Evolutionary conservation across 2,797 vertebrate species (phyloP), one percentile per base, ranked within the genome.

Genomic region (Enteromius treurensis): DNA sequence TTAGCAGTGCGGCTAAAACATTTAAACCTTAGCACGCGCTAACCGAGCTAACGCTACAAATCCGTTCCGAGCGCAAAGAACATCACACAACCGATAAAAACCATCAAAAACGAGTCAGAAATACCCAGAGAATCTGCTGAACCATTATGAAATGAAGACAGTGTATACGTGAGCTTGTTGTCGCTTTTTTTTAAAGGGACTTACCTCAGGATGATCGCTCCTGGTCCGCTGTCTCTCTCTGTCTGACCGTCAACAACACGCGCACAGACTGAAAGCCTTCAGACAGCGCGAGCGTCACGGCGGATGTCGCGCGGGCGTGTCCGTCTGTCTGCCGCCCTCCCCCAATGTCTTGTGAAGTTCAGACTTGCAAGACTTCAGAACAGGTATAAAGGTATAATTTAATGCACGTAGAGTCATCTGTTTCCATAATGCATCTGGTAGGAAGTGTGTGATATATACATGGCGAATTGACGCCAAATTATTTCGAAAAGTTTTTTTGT

Each of bases 221-320:
- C 79, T 80, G 89, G 91, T 91, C 88, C 89, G 21, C 91, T 88
- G 91, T 92, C 92, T 89, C 76, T 85, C 89, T 90, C 91, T 89
- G 90, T 90, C 92, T 89, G 91, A 92, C 79, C 89, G 92, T 93
- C 92, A 94, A 92, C 92, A 93, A 91, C 91, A 92, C 84, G 91
- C 92, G 93, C 91, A 91, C 83, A 87, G 92, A 93, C 82, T 83
- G 89, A 91, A 91, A 91, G 89, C 93, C 89, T 93, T 93, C 92
- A 90, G 92, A 88, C 91, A 88, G 45, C 65, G 73, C 88, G 40
- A 40, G 93, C 95, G 95, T 94, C 94, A 94, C 93, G 17, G 65
- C 90, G 91, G 90, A 94, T 95, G 86, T 84, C 88, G 91, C 89
- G 92, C 90, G 75, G 93, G 93, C 93, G 93, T 91, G 95, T 94